Evolutionary conservation across 1,140 invertebrate species (phyloP).

Genomic region (Philotrypesis tridentata): DNA sequence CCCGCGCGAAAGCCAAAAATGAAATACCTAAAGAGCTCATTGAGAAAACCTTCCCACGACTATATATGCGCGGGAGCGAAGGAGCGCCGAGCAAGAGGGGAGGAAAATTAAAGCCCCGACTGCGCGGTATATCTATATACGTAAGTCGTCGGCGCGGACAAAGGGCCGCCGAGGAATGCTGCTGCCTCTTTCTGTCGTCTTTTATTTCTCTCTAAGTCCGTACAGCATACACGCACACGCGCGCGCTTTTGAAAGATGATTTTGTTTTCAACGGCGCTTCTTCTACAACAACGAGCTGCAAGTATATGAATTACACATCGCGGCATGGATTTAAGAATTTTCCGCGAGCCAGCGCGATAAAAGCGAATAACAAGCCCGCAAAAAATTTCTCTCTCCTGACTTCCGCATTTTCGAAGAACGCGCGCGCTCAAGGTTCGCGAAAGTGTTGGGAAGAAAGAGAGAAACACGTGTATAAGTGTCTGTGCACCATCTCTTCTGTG

Average conservation of each 20-base stretch:
- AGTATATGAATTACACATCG: not conserved
- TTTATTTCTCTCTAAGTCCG: not conserved
- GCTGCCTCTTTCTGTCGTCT: not conserved
- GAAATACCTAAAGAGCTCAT: not conserved
- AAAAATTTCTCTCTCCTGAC: not conserved
- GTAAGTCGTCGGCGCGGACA: not conserved
- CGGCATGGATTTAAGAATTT: not conserved
- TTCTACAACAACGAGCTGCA: not conserved
- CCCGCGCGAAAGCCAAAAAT: not conserved
- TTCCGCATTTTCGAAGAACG: not conserved
- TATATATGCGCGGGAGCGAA: not conserved
- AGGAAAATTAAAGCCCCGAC: conserved; percentile 34
- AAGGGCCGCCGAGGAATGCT: not conserved
- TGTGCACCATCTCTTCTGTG: not conserved
- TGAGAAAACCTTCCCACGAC: conserved; percentile 18
- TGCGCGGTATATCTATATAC: not conserved
- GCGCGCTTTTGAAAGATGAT: not conserved
- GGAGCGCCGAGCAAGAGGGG: not conserved
- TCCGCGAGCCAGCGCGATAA: not conserved
- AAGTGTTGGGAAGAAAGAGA: not conserved
- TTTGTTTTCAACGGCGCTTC: not conserved
- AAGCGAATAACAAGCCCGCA: not conserved
- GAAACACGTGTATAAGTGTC: not conserved
- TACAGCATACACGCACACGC: not conserved
- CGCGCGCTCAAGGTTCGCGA: not conserved